Conservation (phyloP, 1,140 invertebrate species). For the Leptinotarsa lineolata region DNA sequence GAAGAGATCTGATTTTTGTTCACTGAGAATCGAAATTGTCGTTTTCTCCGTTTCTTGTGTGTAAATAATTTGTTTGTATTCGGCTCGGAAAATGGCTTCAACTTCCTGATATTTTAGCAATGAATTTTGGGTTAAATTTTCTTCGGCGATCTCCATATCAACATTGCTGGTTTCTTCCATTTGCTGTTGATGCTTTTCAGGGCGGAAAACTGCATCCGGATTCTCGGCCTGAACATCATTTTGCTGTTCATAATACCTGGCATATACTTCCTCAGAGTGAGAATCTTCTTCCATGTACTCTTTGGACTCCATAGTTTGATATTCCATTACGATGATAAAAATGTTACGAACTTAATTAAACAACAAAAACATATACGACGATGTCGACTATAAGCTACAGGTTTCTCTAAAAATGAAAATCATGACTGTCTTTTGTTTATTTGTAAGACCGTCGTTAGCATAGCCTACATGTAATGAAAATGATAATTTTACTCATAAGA, state of each 20-base stretch:
- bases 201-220: neutral
- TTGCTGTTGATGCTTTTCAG: neutral
- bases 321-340: neutral
- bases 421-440: too few relatives aligned
- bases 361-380: neutral
- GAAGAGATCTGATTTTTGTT: neutral
- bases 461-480: too few relatives aligned
- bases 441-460: too few relatives aligned
- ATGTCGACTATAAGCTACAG: neutral
- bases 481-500: too few relatives aligned
- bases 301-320: neutral
- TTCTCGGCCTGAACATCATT: neutral
- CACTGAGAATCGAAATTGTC: neutral
- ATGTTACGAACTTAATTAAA: neutral
- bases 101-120: neutral
- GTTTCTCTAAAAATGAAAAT: too few relatives aligned
- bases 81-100: neutral
- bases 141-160: neutral
- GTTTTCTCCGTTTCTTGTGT: neutral
- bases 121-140: neutral
- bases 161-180: neutral
- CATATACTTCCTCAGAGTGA: neutral
- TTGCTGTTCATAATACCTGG: neutral
- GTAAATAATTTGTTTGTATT: neutral
- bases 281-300: slow-evolving; percentile 4